These are phyloP conservation scores for Rhynchomys soricoides DNA, from an alignment of 2,113 vertebrate genomes.

Conservation along the genomic window DNA sequence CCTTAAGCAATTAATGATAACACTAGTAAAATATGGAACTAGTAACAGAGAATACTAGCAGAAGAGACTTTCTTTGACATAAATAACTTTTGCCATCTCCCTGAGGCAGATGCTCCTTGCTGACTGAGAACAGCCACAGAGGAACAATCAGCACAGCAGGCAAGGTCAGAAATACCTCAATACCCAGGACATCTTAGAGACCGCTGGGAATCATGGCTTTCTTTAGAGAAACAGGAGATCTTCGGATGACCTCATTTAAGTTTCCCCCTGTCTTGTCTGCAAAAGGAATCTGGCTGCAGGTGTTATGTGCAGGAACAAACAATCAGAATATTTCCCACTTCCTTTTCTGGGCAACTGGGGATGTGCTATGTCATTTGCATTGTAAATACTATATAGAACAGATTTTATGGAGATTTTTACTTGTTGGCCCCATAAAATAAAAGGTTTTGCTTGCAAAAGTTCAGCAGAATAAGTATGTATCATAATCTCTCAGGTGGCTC, in stretches of 20 bases:
- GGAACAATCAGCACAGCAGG: fast-evolving
- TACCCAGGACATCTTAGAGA: fast-evolving
- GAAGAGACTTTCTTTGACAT: background rate
- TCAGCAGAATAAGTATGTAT: background rate
- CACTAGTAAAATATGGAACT: background rate
- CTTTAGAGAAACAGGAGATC: background rate
- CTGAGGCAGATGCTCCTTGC: background rate
- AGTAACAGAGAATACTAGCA: background rate
- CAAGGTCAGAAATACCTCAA: background rate
- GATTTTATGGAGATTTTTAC: background rate
- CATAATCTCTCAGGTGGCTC: background rate
- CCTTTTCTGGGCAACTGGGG: background rate
- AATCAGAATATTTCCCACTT: background rate
- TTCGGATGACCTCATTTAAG: background rate
- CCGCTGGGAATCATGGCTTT: background rate
- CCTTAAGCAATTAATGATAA: background rate
- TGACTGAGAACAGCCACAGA: background rate
- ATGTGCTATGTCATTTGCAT: background rate
- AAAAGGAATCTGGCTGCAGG: background rate
- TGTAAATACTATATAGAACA: background rate
- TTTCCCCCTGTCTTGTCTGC: background rate
- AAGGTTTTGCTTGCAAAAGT: background rate
- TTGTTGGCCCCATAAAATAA: background rate
- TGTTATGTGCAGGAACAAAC: background rate
- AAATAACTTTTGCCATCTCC: background rate